Base-by-base conservation (phyloP, 1,140 invertebrate genomes). In the Rhynchophorus ferrugineus region DNA sequence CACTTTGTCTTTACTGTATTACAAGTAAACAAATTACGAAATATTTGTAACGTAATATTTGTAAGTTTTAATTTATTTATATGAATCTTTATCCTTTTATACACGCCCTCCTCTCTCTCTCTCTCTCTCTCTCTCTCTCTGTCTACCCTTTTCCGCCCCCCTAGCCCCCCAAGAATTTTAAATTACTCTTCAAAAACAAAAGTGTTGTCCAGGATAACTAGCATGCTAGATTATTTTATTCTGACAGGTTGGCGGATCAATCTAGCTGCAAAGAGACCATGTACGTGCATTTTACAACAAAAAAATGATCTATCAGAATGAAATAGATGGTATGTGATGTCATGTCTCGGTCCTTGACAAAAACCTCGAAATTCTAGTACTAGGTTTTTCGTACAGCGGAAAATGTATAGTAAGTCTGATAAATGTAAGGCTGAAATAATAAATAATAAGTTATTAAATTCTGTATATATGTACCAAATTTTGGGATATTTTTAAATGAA, bases 321-420 rank as follows among this genome's bases (percentile, higher is more conserved):
- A 29, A 29, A 29, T 29, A 6, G 11, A 29, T 29, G 24, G 24
- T 29, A 29, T 29, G 24, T 29, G 5, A 29, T 29, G 11, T 6
- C 24, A n/a, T n/a, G n/a, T 29, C 24, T 29, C 11, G 11, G n/a
- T 11, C 24, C 24, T 29, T 29, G 5, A 29, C 24, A 29, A 29
- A 29, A 29, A n/a, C n/a, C n/a, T 34, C 8, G 8, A 34, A 8
- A 34, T 43, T n/a, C 24, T 29, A 29, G 24, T 29, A 29, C 5
- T 16, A 19, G 7, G 17, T 44, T 44, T 44, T 20, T 19, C 3
- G 17, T 6, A 44, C 49, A 44, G 54, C 41, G 45, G 58, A 56
- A 49, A 57, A 55, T 61, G 61, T 62, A 61, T 56, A 61, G 64
- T 60, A 65, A 65, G 64, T 65, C 64, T 65, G 64, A 65, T 65